These are phyloP conservation scores for Drosophila funebris DNA, from an alignment of 1,140 invertebrate genomes.

Conservation along the genomic window DNA sequence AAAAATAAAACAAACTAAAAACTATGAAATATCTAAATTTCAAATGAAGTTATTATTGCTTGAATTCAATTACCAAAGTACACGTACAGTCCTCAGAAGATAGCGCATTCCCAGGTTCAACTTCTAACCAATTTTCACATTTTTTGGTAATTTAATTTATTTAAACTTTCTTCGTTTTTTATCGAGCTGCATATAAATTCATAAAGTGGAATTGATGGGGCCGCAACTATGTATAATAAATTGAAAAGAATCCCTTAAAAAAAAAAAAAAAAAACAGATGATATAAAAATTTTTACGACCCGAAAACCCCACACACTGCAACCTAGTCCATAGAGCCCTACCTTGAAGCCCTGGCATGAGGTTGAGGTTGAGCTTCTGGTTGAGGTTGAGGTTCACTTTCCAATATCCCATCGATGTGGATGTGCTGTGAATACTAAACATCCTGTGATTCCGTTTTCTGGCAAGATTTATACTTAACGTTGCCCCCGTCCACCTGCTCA, in stretches of 20 bases:
- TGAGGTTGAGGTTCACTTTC: conserved; percentile 16
- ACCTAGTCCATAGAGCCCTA: background rate
- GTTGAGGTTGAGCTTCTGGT: conserved; percentile 3
- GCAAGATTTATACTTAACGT: conserved; percentile 68
- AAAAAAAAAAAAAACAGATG: too few relatives aligned
- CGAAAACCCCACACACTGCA: background rate
- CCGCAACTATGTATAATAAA: conserved; percentile 61
- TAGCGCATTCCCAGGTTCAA: conserved; percentile 4
- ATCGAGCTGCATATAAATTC: conserved; percentile 49
- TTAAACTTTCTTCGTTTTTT: conserved; percentile 32
- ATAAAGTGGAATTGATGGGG: conserved; percentile 46
- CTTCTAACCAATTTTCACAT: background rate
- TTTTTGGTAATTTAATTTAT: conserved; percentile 26
- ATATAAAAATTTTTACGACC: conserved; percentile 52
- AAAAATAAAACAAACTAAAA: background rate
- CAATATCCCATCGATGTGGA: conserved; percentile 56
- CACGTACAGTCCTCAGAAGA: background rate
- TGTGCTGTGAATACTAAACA: conserved; percentile 64
- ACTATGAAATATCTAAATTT: background rate
- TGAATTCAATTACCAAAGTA: background rate
- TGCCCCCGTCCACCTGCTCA: background rate
- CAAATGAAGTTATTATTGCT: background rate
- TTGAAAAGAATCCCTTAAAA: conserved; percentile 64
- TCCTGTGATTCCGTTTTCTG: conserved; percentile 55
- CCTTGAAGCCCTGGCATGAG: background rate